Conservation (phyloP, 1,140 invertebrate species). For the Cylas formicarius region DNA sequence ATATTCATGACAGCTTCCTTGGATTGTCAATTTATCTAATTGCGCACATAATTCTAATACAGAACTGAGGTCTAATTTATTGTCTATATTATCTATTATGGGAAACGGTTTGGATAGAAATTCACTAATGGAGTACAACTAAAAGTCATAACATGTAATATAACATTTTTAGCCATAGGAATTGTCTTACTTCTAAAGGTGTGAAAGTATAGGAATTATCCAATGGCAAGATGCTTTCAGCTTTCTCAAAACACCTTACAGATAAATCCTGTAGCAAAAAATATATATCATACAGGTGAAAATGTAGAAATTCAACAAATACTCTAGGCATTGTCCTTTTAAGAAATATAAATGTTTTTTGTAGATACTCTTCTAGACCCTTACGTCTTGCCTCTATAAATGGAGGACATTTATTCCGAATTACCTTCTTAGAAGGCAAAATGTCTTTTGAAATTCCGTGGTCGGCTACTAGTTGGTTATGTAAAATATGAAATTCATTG, state of each 20-base stretch:
- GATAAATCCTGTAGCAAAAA: constrained; percentile 74
- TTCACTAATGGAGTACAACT: constrained; percentile 83
- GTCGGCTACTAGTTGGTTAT: constrained; percentile 71
- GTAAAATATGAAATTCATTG: constrained; percentile 80
- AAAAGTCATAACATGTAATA: constrained; percentile 41
- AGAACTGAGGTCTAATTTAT: constrained; percentile 77
- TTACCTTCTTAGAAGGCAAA: constrained; percentile 83
- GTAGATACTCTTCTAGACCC: constrained; percentile 74
- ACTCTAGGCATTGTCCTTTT: constrained; percentile 65
- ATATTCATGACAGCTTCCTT: constrained; percentile 56
- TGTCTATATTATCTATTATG: constrained; percentile 52
- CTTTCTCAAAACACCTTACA: constrained; percentile 60
- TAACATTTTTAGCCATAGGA: not conserved
- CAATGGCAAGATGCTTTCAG: constrained; percentile 55
- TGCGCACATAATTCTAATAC: constrained; percentile 82
- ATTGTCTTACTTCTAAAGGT: constrained; percentile 59
- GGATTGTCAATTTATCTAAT: constrained; percentile 58
- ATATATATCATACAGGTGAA: constrained; percentile 76
- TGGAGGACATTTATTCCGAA: constrained; percentile 55
- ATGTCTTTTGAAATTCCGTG: constrained; percentile 75
- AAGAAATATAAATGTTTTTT: constrained; percentile 65
- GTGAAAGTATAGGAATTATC: constrained; percentile 58
- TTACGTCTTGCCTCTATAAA: constrained; percentile 79
- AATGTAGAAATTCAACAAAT: constrained; percentile 70
- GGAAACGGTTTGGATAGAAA: constrained; percentile 80